Evolutionary conservation across 2,113 vertebrate species (phyloP), one percentile per base, ranked within the genome.

Genomic region (Nesoenas mayeri): DNA sequence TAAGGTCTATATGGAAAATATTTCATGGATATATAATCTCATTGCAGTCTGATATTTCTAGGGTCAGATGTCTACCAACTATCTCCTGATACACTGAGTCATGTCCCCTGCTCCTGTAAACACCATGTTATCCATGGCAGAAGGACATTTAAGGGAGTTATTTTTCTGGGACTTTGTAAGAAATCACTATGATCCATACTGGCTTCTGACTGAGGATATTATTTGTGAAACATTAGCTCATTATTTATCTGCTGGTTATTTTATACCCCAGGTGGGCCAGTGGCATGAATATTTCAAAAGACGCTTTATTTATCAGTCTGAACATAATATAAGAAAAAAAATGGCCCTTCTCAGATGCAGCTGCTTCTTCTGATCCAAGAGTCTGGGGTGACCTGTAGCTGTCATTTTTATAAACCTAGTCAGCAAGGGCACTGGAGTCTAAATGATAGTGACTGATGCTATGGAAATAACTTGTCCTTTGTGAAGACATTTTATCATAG

Each of bases 161-260:
- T 79, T 87, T 80, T 89, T 38, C 44, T 54, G 26, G 44, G 42
- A 50, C 12, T 93, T 70, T 60, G 8, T 44, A 65, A 89, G 53
- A 51, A 77, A 72, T 54, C 2, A 19, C 19, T 34, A 34, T 61
- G 48, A 87, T 89, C 48, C n/a, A 62, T 61, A 77, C 25, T 61
- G 40, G 14, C 58, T 74, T 48, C 51, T 70, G 40, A 62, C 18
- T 70, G 53, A 57, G 31, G 44, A 72, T 85, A 26, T 69, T 48
- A 85, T 81, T 87, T 81, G 42, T 73, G 77, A 88, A 95, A 79
- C 34, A 65, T 82, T 91, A 89, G 32, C 48, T 95, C 32, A 53
- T 82, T 90, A 93, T 90, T 95, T 94, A 91, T 85, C 70, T 95
- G 92, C 50, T 81, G 32, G 50, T 89, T 88, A 79, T 92, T 86